phyloP scores from a whole-genome alignment of 2,797 vertebrate species.

The Tenualosa thibaudeaui region DNA sequence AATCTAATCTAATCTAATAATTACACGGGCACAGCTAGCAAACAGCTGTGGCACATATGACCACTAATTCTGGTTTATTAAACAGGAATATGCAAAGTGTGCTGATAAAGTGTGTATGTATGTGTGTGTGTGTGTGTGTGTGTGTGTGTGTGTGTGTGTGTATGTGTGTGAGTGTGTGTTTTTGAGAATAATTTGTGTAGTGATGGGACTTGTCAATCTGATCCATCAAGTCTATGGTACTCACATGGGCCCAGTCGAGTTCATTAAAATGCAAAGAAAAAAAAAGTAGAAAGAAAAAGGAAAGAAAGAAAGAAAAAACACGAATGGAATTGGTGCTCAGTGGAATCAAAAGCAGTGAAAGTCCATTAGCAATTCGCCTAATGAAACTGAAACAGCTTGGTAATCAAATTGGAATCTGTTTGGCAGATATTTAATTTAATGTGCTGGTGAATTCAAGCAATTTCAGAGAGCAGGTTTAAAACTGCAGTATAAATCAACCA shows the following conservation, averaged over 20 bases:
- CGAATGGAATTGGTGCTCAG: constrained; percentile 72
- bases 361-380: constrained; percentile 75
- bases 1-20: no score
- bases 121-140: no score
- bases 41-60: neutral
- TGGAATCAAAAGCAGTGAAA: constrained; percentile 75
- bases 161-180: neutral
- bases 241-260: constrained; percentile 28
- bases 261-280: constrained; percentile 53
- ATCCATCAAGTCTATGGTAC: neutral
- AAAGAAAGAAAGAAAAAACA: constrained; percentile 35
- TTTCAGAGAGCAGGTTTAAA: constrained; percentile 76
- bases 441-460: constrained; percentile 75
- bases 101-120: neutral
- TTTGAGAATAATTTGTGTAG: neutral
- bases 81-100: constrained; percentile 3
- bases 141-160: no score
- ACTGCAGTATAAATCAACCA: constrained; percentile 64
- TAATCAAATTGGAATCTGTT: constrained; percentile 79
- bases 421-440: constrained; percentile 79
- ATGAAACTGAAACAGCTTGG: constrained; percentile 81
- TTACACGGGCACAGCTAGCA: neutral
- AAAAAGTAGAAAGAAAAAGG: neutral
- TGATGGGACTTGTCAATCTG: neutral
- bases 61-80: neutral